Evolutionary conservation across 2,888 invertebrate genomes (phyloP).

Genomic region (Papilio demoleus): DNA sequence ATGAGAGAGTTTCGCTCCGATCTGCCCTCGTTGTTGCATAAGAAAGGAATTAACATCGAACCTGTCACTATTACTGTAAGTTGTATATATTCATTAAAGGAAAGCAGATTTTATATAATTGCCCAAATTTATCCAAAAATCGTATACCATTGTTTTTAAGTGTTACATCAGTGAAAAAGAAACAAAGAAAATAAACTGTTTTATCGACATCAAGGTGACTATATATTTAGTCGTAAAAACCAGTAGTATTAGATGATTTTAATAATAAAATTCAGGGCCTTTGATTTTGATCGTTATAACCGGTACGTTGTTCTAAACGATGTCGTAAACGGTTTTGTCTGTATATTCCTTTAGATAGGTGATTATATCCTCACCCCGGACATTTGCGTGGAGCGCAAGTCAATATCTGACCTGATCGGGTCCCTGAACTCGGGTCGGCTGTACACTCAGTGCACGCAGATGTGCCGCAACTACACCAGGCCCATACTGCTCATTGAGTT

Average conservation of each 20-base stretch:
- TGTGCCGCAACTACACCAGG: constrained; percentile 94
- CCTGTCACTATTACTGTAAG: constrained; percentile 58
- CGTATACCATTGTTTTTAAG: no score
- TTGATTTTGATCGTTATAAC: no score
- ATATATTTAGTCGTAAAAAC: no score
- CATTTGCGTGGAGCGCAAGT: constrained; percentile 98
- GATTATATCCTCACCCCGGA: constrained; percentile 99
- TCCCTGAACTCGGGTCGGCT: constrained; percentile 97
- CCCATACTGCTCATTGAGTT: constrained; percentile 98
- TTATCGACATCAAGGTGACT: no score
- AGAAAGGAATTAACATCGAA: constrained; percentile 95
- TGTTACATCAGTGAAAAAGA: no score
- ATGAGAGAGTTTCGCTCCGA: constrained; percentile 99
- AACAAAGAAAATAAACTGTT: no score
- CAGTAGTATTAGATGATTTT: no score
- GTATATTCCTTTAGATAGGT: constrained; percentile 88
- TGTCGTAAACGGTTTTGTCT: no score
- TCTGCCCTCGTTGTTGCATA: constrained; percentile 96
- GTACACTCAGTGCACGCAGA: constrained; percentile 97
- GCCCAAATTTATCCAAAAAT: no score
- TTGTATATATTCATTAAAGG: not conserved
- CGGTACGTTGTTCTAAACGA: no score
- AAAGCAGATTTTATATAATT: no score
- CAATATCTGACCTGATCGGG: constrained; percentile 97
- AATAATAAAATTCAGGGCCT: no score